Evolutionary conservation across 2,888 invertebrate genomes (phyloP), one percentile per base, ranked within the genome.

Genomic region (Nesidiocoris tenuis): DNA sequence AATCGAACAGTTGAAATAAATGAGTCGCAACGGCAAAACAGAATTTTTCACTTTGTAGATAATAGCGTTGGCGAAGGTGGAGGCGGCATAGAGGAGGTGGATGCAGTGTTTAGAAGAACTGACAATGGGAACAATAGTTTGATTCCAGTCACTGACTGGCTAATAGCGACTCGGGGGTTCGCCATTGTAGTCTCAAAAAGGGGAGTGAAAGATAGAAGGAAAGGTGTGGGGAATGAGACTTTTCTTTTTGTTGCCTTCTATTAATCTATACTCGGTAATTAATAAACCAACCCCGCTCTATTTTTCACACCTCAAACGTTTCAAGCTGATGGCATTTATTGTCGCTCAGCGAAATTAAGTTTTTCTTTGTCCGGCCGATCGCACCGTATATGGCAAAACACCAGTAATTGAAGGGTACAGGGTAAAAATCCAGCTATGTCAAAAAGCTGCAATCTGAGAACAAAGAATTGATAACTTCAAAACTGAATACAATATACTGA

Each of bases 41-140:
- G 64, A 61, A 72, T 72, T 72, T 72, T 72, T 72, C 72, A 72
- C 61, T 72, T 61, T 55, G 64, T 72, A 22, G 72, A 61, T 61
- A 61, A 61, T 55, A 24, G 61, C 21, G 22, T 39, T 54, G 22
- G 61, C 22, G 64, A 21, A 21, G 54, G 63, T 21, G 63, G 72
- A 23, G 70, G 23, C 70, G 59, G 67, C 21, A 16, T 68, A 57
- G 57, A 56, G 55, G 19, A 68, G 24, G 56, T 12, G 25, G 23
- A 54, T 54, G 68, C 25, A 22, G 75, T 67, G 75, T 75, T 75
- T 75, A 75, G 67, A 75, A 75, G 75, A 75, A 75, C 75, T 56
- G 75, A 75, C 75, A 67, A 75, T 66, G 59, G 75, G 66, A 75
- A 75, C 75, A 75, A 75, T 72, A 63, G 72, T 72, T 72, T 72